phyloP scores from a whole-genome alignment of 2,888 invertebrate genomes.

The Papilio protenor region DNA sequence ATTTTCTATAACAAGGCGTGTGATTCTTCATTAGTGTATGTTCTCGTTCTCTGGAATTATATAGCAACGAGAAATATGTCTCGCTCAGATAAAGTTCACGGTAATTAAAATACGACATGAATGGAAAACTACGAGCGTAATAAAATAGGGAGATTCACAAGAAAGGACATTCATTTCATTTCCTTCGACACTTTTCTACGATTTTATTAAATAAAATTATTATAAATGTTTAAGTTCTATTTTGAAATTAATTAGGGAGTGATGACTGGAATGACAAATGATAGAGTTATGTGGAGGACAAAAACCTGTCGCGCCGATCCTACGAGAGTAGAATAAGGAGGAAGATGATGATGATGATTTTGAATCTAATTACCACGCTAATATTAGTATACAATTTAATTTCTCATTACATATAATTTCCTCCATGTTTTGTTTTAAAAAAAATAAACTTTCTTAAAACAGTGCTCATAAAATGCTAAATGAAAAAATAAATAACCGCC shows the following conservation, averaged over 20 bases:
- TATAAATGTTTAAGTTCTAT: neutral
- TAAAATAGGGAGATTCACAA: constrained; percentile 16
- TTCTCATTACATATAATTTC: too few relatives aligned
- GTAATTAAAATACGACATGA: constrained; percentile 36
- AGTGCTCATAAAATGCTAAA: constrained; percentile 14
- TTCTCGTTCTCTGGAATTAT: constrained; percentile 24
- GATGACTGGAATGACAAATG: too few relatives aligned
- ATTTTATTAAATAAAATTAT: neutral
- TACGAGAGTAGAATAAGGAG: too few relatives aligned
- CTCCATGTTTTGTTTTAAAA: neutral
- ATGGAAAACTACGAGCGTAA: constrained; percentile 26
- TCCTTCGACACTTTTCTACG: neutral
- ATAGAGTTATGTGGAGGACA: too few relatives aligned
- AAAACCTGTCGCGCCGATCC: too few relatives aligned
- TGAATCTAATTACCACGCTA: too few relatives aligned
- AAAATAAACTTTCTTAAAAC: neutral
- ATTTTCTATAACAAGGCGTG: constrained; percentile 13
- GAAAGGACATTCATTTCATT: constrained; percentile 12
- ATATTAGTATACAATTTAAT: too few relatives aligned
- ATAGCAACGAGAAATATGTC: constrained; percentile 29
- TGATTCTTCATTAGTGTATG: constrained; percentile 31
- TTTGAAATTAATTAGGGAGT: too few relatives aligned
- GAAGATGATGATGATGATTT: too few relatives aligned
- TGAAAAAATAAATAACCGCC: constrained; percentile 18
- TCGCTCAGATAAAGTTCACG: constrained; percentile 31